Evolutionary conservation across 2,888 invertebrate genomes (phyloP).

Genomic region (Meghimatium bilineatum): DNA sequence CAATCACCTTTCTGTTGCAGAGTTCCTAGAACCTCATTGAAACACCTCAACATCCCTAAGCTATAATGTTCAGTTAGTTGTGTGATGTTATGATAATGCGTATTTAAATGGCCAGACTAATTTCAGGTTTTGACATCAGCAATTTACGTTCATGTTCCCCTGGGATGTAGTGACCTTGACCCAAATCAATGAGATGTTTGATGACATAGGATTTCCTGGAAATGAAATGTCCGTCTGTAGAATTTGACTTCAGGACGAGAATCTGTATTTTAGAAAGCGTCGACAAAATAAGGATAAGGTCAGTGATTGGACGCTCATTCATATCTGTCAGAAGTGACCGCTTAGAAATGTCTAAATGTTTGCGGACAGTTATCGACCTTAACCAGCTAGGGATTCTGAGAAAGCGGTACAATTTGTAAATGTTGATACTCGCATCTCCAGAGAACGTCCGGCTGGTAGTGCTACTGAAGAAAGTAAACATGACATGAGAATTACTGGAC

Average conservation of each 20-base stretch:
- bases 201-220: slow-evolving; percentile 15
- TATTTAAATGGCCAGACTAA: slow-evolving; percentile 15
- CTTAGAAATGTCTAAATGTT: slow-evolving; percentile 28
- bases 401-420: slow-evolving; percentile 13
- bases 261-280: not conserved
- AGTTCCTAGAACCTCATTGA: too few species aligned
- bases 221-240: slow-evolving; percentile 4
- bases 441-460: not conserved
- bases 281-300: slow-evolving; percentile 21
- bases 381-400: slow-evolving; percentile 28
- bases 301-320: slow-evolving; percentile 43
- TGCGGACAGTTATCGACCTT: slow-evolving; percentile 38
- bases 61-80: not conserved
- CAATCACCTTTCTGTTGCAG: too few species aligned
- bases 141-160: not conserved
- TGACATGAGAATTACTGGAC: not conserved
- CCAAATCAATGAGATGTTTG: not conserved
- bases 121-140: not conserved
- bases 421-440: slow-evolving; percentile 12
- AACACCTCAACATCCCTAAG: not conserved
- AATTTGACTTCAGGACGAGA: slow-evolving; percentile 19
- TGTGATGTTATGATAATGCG: not conserved
- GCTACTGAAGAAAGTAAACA: not conserved
- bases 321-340: slow-evolving; percentile 31
- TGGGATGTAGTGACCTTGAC: not conserved